Conservation (phyloP, 2,113 vertebrate genomes). For the Nicator chloris region DNA sequence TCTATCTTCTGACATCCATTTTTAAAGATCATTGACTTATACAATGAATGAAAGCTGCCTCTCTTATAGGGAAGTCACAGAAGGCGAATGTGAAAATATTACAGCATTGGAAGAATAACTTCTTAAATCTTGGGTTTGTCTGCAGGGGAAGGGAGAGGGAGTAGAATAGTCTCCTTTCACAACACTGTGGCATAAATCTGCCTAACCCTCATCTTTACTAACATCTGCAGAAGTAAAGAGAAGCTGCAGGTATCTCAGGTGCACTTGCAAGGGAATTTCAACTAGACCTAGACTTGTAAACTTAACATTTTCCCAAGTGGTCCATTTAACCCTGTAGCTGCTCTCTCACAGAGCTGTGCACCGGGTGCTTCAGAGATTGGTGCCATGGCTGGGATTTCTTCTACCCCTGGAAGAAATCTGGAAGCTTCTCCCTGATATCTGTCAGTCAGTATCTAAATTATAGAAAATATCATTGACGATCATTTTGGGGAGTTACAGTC, state of each 20-base stretch:
- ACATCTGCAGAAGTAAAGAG: not conserved
- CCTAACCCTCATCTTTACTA: not conserved
- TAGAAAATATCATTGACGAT: not conserved
- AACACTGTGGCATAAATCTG: not conserved
- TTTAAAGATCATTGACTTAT: not conserved
- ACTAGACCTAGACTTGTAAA: not conserved
- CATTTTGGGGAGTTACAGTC: not conserved
- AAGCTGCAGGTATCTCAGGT: not conserved
- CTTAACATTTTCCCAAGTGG: not conserved
- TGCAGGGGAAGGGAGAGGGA: not conserved
- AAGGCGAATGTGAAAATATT: not conserved
- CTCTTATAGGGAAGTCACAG: not conserved
- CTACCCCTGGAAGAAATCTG: accelerated
- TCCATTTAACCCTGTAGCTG: not conserved
- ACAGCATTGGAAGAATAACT: not conserved
- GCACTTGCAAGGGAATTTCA: not conserved
- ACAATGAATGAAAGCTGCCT: not conserved
- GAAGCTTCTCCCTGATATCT: not conserved
- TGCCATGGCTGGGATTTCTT: not conserved
- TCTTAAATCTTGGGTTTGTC: not conserved
- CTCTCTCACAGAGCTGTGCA: not conserved
- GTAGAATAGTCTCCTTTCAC: not conserved
- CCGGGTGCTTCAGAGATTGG: not conserved
- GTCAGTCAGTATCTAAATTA: not conserved
- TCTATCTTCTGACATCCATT: not conserved